phyloP scores from a whole-genome alignment of 2,797 vertebrate species.

The Pseudochaenichthys georgianus region DNA sequence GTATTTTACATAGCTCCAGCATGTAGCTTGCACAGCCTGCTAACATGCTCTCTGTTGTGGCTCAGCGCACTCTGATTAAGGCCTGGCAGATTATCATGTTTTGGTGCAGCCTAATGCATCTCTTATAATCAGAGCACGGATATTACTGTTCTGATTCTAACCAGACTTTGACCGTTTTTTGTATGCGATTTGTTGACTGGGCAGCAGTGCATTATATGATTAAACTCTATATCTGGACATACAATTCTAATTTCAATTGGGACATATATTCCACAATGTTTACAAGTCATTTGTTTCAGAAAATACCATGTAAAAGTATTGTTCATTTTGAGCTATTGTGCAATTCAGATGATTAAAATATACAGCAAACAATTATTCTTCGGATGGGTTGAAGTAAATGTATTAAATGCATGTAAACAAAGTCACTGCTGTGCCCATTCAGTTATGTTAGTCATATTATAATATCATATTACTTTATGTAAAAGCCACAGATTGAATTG shows the following conservation, averaged over 20 bases:
- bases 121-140: conserved; percentile 50
- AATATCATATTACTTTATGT: conserved; percentile 23
- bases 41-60: conserved; percentile 40
- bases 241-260: not conserved
- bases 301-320: no score
- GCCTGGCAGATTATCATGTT: conserved; percentile 63
- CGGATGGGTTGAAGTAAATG: not conserved
- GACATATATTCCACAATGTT: not conserved
- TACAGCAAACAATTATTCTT: not conserved
- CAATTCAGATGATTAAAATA: not conserved
- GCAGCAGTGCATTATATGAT: not conserved
- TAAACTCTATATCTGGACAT: not conserved
- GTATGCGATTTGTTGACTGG: conserved; percentile 3
- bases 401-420: conserved; percentile 24
- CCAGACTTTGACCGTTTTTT: conserved; percentile 51
- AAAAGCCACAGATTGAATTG: conserved; percentile 29
- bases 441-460: conserved; percentile 17
- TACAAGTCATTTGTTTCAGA: not conserved
- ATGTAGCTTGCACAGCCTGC: conserved; percentile 16
- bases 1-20: conserved; percentile 14
- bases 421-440: conserved; percentile 13
- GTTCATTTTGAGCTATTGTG: not conserved
- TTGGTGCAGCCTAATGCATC: conserved; percentile 55
- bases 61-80: conserved; percentile 61
- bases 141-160: conserved; percentile 32